Percentiles rank a stretch among this genome's conserved stretches.
These are phyloP conservation scores for Microvelia longipes DNA, from an alignment of 1,140 invertebrate species.

Conservation along the genomic window DNA sequence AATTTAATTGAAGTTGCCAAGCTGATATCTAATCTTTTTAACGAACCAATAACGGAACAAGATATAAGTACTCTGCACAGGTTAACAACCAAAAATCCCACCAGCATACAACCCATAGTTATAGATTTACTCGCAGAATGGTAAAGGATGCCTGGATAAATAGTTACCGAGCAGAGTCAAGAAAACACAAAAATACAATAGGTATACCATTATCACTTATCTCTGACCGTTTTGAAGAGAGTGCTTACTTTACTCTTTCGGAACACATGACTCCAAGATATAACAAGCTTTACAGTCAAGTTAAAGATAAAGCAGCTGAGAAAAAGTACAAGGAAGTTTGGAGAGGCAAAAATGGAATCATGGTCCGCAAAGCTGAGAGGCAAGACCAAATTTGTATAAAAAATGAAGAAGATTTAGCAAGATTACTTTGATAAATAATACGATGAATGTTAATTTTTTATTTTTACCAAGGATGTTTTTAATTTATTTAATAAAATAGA, in stretches of 20 bases:
- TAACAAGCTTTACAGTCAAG: not conserved
- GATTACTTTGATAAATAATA: not conserved
- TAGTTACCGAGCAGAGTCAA: not conserved
- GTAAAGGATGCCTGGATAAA: not conserved
- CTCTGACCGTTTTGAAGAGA: not conserved
- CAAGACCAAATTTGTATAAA: not conserved
- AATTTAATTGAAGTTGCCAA: not conserved
- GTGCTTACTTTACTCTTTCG: not conserved
- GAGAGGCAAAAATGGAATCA: no score
- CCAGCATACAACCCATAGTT: not conserved
- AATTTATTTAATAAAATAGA: not conserved
- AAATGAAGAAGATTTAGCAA: not conserved
- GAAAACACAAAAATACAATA: not conserved
- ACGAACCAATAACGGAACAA: not conserved
- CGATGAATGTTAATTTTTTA: not conserved
- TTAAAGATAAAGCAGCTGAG: not conserved
- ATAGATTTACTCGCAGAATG: not conserved
- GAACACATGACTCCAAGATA: not conserved
- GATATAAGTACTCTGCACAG: not conserved
- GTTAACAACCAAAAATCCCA: not conserved
- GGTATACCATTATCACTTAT: not conserved
- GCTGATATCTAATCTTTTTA: not conserved
- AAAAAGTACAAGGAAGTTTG: not conserved
- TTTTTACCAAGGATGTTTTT: not conserved
- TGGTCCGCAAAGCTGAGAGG: not conserved